phyloP scores from a whole-genome alignment of 2,797 vertebrate genomes.

The Coracias cyanogaster region DNA sequence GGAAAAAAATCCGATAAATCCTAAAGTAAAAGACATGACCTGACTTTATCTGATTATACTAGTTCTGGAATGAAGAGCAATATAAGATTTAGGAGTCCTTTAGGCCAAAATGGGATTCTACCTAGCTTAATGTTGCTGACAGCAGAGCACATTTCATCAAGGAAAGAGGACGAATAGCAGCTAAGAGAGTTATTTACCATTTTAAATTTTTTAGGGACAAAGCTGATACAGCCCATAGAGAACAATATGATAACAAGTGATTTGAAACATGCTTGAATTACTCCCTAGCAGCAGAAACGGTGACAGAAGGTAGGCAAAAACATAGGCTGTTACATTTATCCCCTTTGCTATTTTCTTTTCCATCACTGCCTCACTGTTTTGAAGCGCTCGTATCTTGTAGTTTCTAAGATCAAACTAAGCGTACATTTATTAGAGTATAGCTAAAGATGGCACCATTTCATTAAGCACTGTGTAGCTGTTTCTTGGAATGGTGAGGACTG shows the following conservation, averaged over 20 bases:
- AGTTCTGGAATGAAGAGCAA: not conserved
- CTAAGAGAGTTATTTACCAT: not conserved
- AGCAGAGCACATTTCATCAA: not conserved
- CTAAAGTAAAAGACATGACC: not conserved
- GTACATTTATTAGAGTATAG: not conserved
- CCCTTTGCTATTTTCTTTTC: not conserved
- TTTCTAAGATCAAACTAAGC: not conserved
- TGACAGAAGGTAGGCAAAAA: not conserved
- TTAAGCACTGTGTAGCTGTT: not conserved
- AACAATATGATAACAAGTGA: not conserved
- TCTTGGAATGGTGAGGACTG: not conserved
- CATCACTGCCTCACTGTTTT: not conserved
- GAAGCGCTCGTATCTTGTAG: not conserved
- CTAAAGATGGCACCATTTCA: not conserved
- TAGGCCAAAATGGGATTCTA: not conserved
- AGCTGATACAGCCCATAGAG: not conserved
- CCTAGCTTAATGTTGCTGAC: not conserved
- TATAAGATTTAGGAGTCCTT: not conserved
- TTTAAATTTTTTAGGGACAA: not conserved
- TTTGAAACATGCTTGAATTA: not conserved
- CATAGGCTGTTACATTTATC: not conserved
- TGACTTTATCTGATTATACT: not conserved
- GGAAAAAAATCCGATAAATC: rapidly evolving
- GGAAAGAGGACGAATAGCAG: not conserved
- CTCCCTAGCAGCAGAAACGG: not conserved